Percentiles rank a stretch among this genome's conserved stretches.
These are phyloP conservation scores for Falco berigora DNA, from an alignment of 2,797 vertebrate genomes.

Conservation along the genomic window DNA sequence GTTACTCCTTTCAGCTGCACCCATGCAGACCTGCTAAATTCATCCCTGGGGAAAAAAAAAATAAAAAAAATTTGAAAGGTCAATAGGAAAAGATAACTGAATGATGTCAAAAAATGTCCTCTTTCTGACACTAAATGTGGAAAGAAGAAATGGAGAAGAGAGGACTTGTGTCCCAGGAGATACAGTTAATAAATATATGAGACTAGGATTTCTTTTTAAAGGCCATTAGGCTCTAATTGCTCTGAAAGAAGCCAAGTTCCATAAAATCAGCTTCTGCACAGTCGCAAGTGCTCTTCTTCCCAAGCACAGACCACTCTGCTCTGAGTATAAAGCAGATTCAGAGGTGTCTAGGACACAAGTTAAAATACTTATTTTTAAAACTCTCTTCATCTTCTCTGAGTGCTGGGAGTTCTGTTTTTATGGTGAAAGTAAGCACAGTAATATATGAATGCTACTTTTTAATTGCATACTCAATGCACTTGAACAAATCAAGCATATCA, in stretches of 20 bases:
- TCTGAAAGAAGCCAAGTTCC: not conserved
- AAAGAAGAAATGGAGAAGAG: not conserved
- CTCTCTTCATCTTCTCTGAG: not conserved
- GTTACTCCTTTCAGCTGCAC: not conserved
- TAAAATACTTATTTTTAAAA: conserved; percentile 36
- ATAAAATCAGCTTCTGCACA: not conserved
- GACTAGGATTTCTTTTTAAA: not conserved
- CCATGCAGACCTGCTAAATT: not conserved
- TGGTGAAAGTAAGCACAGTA: not conserved
- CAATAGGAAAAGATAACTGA: not conserved
- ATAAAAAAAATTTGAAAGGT: not conserved
- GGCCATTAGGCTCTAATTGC: conserved; percentile 38
- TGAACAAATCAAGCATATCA: conserved; percentile 28
- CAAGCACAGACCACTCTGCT: not conserved
- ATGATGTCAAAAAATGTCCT: not conserved
- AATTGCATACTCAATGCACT: conserved; percentile 2
- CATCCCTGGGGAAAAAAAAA: not conserved
- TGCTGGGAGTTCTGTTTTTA: conserved; percentile 31
- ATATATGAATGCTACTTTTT: not conserved
- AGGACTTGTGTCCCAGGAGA: not conserved
- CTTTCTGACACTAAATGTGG: not conserved
- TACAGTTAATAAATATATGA: not conserved
- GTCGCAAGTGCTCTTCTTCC: not conserved
- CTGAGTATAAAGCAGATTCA: not conserved
- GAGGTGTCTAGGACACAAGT: conserved; percentile 22